Evolutionary conservation across 2,888 invertebrate species (phyloP).

Genomic region (Drosophila diplacantha): DNA sequence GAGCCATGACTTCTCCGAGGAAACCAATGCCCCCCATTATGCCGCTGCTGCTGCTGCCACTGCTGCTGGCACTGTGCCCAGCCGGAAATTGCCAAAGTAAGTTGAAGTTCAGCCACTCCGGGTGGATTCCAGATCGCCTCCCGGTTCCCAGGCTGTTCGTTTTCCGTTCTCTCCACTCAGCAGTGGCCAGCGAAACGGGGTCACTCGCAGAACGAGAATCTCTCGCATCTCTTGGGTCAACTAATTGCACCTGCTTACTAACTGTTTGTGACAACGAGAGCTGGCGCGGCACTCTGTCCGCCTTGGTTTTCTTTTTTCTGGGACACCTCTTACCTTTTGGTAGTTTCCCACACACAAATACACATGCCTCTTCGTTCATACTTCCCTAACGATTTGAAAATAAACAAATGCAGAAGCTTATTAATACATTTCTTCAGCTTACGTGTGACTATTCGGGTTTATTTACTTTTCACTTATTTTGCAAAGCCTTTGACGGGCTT

Average conservation of each 20-base stretch:
- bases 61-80: conserved; percentile 48
- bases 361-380: background rate
- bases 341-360: background rate
- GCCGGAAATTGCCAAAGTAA: conserved; percentile 63
- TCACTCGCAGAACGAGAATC: conserved; percentile 4
- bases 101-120: conserved; percentile 36
- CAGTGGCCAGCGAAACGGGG: conserved; percentile 21
- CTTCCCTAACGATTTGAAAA: background rate
- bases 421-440: conserved; percentile 1
- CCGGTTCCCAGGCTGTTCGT: conserved; percentile 10
- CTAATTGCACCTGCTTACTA: conserved; percentile 2
- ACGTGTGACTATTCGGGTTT: conserved; percentile 4
- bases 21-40: conserved; percentile 43
- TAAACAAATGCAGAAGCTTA: background rate
- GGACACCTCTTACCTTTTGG: background rate
- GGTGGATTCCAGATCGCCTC: conserved; percentile 4
- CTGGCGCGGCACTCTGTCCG: background rate
- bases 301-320: background rate
- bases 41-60: conserved; percentile 30
- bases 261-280: conserved; percentile 5
- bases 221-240: background rate
- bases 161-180: conserved; percentile 14
- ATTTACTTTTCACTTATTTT: background rate
- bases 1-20: conserved; percentile 47
- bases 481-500: background rate